phyloP scores from a whole-genome alignment of 1,140 invertebrate genomes.

The Hermetia illucens region DNA sequence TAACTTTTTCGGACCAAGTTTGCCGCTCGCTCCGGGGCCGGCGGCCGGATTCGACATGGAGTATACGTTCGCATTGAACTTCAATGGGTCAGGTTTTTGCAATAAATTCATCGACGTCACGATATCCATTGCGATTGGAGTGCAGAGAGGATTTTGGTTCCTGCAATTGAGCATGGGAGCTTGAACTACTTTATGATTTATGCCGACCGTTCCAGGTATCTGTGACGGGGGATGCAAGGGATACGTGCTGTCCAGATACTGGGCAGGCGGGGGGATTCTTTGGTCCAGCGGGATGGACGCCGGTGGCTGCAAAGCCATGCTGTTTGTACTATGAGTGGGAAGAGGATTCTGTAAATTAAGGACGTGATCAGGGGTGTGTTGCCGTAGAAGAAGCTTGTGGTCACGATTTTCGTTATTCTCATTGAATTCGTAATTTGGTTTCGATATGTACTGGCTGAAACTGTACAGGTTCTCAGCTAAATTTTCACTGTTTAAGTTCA shows the following conservation, averaged over 20 bases:
- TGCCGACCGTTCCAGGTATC: not conserved
- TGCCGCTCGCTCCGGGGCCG: no score
- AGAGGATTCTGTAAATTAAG: not conserved
- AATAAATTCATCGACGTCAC: not conserved
- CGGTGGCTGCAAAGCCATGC: not conserved
- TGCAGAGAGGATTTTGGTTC: not conserved
- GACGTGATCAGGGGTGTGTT: not conserved
- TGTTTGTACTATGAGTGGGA: not conserved
- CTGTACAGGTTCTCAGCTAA: slow-evolving; percentile 5
- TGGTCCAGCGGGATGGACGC: not conserved
- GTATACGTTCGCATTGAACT: not conserved
- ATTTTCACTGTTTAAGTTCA: slow-evolving; percentile 2
- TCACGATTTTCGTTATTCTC: not conserved
- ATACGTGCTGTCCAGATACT: not conserved
- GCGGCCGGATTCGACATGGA: no score
- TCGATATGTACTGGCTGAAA: slow-evolving; percentile 2
- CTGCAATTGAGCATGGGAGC: not conserved
- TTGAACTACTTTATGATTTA: not conserved
- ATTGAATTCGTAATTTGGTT: not conserved
- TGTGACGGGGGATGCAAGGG: not conserved
- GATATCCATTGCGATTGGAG: not conserved
- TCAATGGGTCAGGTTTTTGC: not conserved
- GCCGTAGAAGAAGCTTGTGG: not conserved
- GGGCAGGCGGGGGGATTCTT: not conserved
- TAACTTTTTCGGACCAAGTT: not conserved